Conservation (phyloP, 2,113 vertebrate genomes). For the Ifrita kowaldi region DNA sequence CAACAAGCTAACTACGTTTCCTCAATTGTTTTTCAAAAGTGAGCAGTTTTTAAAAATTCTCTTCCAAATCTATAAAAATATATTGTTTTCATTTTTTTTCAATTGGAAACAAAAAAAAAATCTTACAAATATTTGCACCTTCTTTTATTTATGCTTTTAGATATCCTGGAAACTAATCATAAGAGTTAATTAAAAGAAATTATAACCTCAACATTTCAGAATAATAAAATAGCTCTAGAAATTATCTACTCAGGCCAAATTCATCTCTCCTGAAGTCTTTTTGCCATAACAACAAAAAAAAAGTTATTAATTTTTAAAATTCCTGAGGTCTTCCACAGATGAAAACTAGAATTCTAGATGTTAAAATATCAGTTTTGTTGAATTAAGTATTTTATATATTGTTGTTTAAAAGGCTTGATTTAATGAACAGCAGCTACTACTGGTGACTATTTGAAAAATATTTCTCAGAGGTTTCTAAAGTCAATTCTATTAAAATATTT, state of each 20-base stretch:
- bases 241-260: not conserved
- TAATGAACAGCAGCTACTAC: not conserved
- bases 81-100: not conserved
- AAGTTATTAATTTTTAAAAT: not conserved
- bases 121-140: not conserved
- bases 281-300: not conserved
- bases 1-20: not conserved
- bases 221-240: not conserved
- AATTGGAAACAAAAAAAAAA: not conserved
- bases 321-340: not conserved
- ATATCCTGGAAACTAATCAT: not conserved
- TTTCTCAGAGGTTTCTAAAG: not conserved
- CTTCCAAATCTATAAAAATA: not conserved
- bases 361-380: not conserved
- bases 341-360: not conserved
- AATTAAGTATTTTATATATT: not conserved
- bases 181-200: not conserved
- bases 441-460: not conserved
- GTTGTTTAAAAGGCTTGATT: not conserved
- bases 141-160: not conserved
- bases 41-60: fast-evolving
- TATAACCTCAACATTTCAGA: not conserved
- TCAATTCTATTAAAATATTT: not conserved
- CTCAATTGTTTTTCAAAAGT: not conserved
- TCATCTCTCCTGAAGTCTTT: not conserved